A percentile compares a stretch with the other conserved stretches of the same genome.
Conservation (phyloP, 2,113 vertebrate genomes). For the Pomatostomus ruficeps region DNA sequence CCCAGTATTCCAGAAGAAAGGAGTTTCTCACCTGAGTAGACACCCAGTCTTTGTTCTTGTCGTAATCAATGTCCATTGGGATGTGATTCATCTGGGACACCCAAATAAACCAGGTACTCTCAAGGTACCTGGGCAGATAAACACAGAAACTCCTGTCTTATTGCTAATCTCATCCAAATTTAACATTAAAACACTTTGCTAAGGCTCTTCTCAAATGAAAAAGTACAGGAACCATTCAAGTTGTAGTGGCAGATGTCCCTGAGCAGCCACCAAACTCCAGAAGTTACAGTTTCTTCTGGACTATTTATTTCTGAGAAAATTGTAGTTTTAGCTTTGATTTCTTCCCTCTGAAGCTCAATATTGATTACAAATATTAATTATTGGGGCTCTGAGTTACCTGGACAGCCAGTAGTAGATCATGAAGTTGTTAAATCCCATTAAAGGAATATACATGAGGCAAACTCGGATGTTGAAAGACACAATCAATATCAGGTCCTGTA, state of each 20-base stretch:
- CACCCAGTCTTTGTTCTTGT: slow-evolving; percentile 76
- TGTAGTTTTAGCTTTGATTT: not conserved
- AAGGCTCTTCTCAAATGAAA: not conserved
- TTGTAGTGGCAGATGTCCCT: not conserved
- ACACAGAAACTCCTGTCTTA: not conserved
- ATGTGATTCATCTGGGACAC: slow-evolving; percentile 73
- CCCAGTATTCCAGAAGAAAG: not conserved
- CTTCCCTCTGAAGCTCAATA: not conserved
- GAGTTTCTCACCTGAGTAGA: slow-evolving; percentile 73
- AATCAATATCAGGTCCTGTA: not conserved
- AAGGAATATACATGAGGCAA: slow-evolving; percentile 49
- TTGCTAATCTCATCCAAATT: not conserved
- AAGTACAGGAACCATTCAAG: not conserved
- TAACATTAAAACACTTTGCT: not conserved
- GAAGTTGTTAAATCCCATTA: slow-evolving; percentile 61
- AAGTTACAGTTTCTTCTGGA: not conserved
- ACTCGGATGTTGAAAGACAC: slow-evolving; percentile 28
- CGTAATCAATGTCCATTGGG: slow-evolving; percentile 73
- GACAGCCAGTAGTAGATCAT: slow-evolving; percentile 49
- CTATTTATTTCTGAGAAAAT: not conserved
- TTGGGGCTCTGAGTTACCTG: slow-evolving; percentile 22
- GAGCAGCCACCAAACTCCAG: not conserved
- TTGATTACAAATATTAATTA: not conserved
- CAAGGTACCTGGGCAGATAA: slow-evolving; percentile 56
- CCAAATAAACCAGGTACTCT: slow-evolving; percentile 75